Evolutionary conservation across 2,113 vertebrate genomes (phyloP).

Genomic region (Paradisaea rubra): DNA sequence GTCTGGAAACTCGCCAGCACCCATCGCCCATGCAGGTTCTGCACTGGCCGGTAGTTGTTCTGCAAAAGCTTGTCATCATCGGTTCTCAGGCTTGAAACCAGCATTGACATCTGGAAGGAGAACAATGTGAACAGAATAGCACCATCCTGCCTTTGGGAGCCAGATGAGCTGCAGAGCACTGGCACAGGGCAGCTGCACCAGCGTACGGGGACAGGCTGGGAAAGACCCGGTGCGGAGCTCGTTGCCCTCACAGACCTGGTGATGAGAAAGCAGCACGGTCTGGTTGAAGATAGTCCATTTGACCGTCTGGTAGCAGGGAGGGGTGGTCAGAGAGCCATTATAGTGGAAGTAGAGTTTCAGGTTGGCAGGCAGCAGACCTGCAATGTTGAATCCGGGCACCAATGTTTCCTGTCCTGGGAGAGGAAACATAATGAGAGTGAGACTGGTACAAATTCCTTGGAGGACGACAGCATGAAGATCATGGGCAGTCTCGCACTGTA

Average conservation of each 20-base stretch:
- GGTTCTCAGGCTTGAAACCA: not conserved
- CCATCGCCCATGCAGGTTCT: not conserved
- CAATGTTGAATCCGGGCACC: slow-evolving; percentile 77
- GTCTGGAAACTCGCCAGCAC: slow-evolving; percentile 52
- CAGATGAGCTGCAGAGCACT: not conserved
- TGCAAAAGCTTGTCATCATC: not conserved
- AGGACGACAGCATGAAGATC: not conserved
- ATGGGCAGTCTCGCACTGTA: not conserved
- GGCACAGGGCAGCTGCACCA: accelerated
- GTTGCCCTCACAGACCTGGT: not conserved
- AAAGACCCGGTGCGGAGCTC: not conserved
- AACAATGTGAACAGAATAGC: not conserved
- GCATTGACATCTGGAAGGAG: not conserved
- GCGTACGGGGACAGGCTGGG: not conserved
- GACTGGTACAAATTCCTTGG: not conserved
- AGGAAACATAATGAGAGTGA: not conserved
- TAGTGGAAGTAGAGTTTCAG: slow-evolving; percentile 80
- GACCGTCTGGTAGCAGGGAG: slow-evolving; percentile 79
- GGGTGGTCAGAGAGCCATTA: slow-evolving; percentile 83
- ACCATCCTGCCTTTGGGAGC: not conserved
- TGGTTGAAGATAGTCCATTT: slow-evolving; percentile 87
- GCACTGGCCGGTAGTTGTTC: slow-evolving; percentile 24
- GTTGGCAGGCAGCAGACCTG: slow-evolving; percentile 75
- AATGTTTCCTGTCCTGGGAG: slow-evolving; percentile 64
- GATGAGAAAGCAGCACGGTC: slow-evolving; percentile 73